phyloP scores from a whole-genome alignment of 2,888 invertebrate genomes.

The Ligdia adustata region DNA sequence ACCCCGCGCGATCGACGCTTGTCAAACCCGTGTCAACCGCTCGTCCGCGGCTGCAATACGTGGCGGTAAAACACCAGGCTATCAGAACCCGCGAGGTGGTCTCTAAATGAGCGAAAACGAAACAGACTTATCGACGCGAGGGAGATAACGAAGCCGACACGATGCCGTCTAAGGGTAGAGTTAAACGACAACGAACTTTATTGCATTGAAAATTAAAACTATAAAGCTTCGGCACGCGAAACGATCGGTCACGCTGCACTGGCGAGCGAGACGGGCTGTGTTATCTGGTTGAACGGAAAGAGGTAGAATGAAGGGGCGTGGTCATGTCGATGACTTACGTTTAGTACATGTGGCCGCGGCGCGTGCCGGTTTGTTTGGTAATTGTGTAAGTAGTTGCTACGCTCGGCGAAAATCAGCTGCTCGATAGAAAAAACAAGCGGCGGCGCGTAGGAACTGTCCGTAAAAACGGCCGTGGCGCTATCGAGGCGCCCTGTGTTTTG shows the following conservation, averaged over 20 bases:
- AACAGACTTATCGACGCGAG: conserved; percentile 49
- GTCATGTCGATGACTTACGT: conserved; percentile 59
- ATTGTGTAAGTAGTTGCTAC: conserved; percentile 60
- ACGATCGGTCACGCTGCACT: conserved; percentile 64
- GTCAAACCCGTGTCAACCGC: conserved; percentile 77
- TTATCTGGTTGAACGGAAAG: conserved; percentile 46
- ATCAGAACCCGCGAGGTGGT: conserved; percentile 58
- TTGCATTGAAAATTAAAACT: conserved; percentile 38
- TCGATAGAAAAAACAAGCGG: conserved; percentile 56
- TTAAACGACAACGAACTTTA: conserved; percentile 50
- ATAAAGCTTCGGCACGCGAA: conserved; percentile 38
- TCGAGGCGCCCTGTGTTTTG: conserved; percentile 13
- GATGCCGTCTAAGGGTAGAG: conserved; percentile 36
- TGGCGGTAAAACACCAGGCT: conserved; percentile 82
- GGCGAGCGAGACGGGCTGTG: conserved; percentile 54
- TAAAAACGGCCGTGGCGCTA: conserved; percentile 37
- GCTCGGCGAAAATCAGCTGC: conserved; percentile 80
- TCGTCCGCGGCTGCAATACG: conserved; percentile 79
- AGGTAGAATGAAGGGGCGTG: conserved; percentile 62
- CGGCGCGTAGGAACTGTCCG: conserved; percentile 36
- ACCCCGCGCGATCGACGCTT: conserved; percentile 63
- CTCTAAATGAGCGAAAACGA: conserved; percentile 43
- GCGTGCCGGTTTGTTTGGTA: conserved; percentile 65
- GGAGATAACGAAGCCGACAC: conserved; percentile 45
- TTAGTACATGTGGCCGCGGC: conserved; percentile 67